phyloP scores from a whole-genome alignment of 2,888 invertebrate species.

The Tipula vernalis region DNA sequence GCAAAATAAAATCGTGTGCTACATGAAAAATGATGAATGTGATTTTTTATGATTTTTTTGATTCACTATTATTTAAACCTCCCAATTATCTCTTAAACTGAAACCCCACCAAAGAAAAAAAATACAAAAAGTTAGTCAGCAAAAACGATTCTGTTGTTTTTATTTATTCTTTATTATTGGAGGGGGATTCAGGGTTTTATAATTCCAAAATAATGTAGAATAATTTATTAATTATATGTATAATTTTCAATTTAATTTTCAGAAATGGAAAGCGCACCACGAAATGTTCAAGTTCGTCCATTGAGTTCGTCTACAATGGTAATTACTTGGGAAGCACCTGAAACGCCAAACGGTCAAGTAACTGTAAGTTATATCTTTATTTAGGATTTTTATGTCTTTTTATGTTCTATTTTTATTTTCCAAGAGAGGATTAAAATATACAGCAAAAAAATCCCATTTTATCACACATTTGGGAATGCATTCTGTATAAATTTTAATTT shows the following conservation, averaged over 20 bases:
- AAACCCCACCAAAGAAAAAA: background rate
- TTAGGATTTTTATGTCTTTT: slow-evolving; percentile 9
- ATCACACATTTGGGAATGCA: background rate
- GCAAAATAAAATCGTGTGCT: background rate
- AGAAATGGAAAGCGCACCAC: slow-evolving; percentile 94
- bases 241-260: slow-evolving; percentile 24
- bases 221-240: background rate
- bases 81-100: background rate
- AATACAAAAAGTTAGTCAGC: background rate
- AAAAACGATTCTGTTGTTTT: background rate
- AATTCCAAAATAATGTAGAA: background rate
- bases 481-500: background rate
- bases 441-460: background rate
- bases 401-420: background rate
- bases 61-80: background rate
- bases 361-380: slow-evolving; percentile 52
- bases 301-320: slow-evolving; percentile 93
- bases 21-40: background rate
- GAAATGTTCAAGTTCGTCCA: slow-evolving; percentile 86
- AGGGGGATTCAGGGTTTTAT: background rate
- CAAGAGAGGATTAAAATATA: background rate
- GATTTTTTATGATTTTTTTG: background rate
- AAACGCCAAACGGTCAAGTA: slow-evolving; percentile 94
- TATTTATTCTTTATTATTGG: background rate
- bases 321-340: slow-evolving; percentile 96